Conservation (phyloP, 1,140 invertebrate species). For the Paraescarpia echinospica region DNA sequence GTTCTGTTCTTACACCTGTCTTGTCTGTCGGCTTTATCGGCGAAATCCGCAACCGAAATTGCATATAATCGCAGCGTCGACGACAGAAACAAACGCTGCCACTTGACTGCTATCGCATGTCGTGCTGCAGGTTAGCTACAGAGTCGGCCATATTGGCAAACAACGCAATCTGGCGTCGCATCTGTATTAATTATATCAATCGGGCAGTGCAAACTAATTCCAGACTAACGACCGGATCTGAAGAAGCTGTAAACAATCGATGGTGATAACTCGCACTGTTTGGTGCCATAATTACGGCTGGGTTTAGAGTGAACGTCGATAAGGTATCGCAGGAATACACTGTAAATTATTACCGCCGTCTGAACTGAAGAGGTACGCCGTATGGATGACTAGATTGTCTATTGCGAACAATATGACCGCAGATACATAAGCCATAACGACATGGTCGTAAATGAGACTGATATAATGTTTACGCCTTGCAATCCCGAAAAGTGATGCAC, state of each 20-base stretch:
- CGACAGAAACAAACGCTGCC: background rate
- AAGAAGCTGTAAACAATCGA: background rate
- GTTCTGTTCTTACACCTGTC: background rate
- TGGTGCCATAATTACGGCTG: background rate
- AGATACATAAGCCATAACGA: background rate
- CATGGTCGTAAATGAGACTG: background rate
- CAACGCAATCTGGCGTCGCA: background rate
- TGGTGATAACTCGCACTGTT: background rate
- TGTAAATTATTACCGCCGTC: background rate
- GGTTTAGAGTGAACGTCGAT: conserved; percentile 14
- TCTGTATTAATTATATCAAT: conserved; percentile 7
- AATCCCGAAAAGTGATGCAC: background rate
- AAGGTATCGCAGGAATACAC: background rate
- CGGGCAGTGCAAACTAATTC: conserved; percentile 3
- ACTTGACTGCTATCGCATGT: background rate
- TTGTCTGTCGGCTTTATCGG: background rate
- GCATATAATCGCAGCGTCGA: background rate
- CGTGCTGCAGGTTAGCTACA: background rate
- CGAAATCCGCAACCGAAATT: background rate
- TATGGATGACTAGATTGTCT: background rate
- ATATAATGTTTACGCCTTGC: too few species aligned
- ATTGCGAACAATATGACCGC: background rate
- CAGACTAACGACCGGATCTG: background rate
- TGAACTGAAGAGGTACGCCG: background rate
- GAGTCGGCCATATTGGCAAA: background rate